A percentile compares a stretch with the other conserved stretches of the same genome.
Evolutionary conservation across 2,888 invertebrate species (phyloP).

Genomic region (Temnothorax unifasciatus): DNA sequence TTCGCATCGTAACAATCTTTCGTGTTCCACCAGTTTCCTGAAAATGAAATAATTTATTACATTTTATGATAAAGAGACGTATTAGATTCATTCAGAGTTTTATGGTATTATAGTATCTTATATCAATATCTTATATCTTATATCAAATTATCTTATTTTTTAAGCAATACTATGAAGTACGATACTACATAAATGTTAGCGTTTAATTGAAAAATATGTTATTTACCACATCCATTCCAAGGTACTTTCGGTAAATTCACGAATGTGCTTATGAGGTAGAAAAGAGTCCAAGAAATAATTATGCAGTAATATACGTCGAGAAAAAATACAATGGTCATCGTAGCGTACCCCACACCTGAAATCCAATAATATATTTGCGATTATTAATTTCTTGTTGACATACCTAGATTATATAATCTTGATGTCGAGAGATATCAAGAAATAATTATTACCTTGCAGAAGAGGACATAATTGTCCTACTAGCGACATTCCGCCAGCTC

Average conservation of each 20-base stretch:
- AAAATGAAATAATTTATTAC: slow-evolving; percentile 61
- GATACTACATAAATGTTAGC: not conserved
- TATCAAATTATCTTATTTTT: not conserved
- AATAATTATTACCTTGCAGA: slow-evolving; percentile 86
- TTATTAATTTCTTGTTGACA: not conserved
- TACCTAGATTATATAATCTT: not conserved
- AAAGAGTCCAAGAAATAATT: slow-evolving; percentile 92
- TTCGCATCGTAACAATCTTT: slow-evolving; percentile 85
- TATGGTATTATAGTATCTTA: not conserved
- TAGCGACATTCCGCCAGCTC: slow-evolving; percentile 88
- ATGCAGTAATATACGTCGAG: slow-evolving; percentile 93
- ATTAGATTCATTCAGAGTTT: not conserved
- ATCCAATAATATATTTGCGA: not conserved
- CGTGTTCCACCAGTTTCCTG: slow-evolving; percentile 91
- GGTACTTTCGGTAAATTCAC: slow-evolving; percentile 88
- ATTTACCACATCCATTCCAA: slow-evolving; percentile 89
- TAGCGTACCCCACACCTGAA: slow-evolving; percentile 91
- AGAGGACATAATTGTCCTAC: slow-evolving; percentile 88
- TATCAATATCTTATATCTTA: not conserved
- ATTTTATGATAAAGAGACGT: not conserved
- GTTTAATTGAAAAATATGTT: not conserved
- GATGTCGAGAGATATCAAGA: not conserved
- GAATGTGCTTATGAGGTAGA: slow-evolving; percentile 90
- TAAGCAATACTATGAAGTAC: not conserved
- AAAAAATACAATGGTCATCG: slow-evolving; percentile 92